A percentile compares a stretch with the other conserved stretches of the same genome.
Evolutionary conservation across 1,140 invertebrate species (phyloP).

Genomic region (Steinernema feltiae): DNA sequence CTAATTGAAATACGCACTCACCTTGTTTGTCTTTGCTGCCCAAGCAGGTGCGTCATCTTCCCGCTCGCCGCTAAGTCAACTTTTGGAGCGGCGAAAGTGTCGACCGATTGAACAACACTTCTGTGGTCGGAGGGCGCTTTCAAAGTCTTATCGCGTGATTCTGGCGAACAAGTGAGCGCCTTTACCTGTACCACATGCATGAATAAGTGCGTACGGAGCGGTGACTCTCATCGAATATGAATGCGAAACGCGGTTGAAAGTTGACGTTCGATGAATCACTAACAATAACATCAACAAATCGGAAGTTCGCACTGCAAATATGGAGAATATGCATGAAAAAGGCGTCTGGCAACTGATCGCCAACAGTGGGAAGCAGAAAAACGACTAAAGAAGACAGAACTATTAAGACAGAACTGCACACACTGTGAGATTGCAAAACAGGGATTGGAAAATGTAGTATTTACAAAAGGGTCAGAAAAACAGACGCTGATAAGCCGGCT

Average conservation of each 20-base stretch:
- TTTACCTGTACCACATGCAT: constrained; percentile 15
- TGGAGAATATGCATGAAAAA: neutral
- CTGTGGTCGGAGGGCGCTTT: neutral
- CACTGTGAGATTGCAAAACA: too few relatives aligned
- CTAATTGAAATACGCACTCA: neutral
- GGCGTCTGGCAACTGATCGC: too few relatives aligned
- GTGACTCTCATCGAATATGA: neutral
- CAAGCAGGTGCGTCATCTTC: constrained; percentile 2
- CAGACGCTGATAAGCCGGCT: neutral
- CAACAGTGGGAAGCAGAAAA: neutral
- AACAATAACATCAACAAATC: neutral
- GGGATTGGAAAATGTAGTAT: too few relatives aligned
- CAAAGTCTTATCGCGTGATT: neutral
- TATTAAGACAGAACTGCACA: neutral
- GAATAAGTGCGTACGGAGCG: neutral
- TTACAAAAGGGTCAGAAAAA: neutral
- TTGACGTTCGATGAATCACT: neutral
- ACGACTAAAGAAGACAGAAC: neutral
- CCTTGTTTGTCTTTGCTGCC: neutral
- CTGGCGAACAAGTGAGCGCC: neutral
- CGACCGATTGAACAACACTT: too few relatives aligned
- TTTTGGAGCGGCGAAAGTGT: neutral
- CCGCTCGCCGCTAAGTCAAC: neutral
- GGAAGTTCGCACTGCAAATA: neutral
- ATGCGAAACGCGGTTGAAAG: neutral